A percentile compares a stretch with the other conserved stretches of the same genome.
Evolutionary conservation across 92 coral and sea anemone species (phyloP).

Genomic region (Epizoanthus fatuus): DNA sequence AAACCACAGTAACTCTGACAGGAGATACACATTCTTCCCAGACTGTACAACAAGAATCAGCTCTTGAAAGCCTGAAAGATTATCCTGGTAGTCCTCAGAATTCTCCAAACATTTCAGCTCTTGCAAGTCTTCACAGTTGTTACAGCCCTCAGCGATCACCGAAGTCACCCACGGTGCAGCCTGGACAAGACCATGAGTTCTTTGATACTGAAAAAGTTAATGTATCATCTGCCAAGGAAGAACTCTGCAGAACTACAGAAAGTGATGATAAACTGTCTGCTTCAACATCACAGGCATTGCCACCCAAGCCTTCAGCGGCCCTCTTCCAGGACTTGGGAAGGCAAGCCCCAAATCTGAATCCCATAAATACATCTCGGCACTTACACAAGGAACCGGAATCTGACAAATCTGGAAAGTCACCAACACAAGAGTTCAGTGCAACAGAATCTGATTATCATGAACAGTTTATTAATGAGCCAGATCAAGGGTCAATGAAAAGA

Average conservation of each 20-base stretch:
- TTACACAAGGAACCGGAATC: not conserved
- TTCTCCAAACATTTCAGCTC: not conserved
- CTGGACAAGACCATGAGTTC: not conserved
- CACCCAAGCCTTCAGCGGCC: slow-evolving; percentile 76
- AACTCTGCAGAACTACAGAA: not conserved
- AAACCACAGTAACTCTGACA: not conserved
- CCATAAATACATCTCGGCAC: not conserved
- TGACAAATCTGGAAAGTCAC: not conserved
- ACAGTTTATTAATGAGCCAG: not conserved
- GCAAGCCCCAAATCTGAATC: slow-evolving; percentile 23
- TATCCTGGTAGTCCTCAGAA: slow-evolving; percentile 15
- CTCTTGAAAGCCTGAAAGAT: slow-evolving; percentile 21
- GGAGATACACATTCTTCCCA: not conserved
- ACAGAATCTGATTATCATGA: not conserved
- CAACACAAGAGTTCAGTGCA: not conserved
- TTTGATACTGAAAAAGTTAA: not conserved
- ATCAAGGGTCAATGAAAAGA: not conserved
- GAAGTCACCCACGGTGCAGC: not conserved
- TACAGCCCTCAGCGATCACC: not conserved
- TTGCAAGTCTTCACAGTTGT: not conserved
- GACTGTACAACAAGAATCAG: not conserved
- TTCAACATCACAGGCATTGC: slow-evolving; percentile 36
- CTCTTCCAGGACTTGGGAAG: slow-evolving; percentile 50
- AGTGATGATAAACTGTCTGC: not conserved
- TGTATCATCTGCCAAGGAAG: not conserved